Evolutionary conservation across 2,797 vertebrate genomes (phyloP).

Genomic region (Sarcoramphus papa): DNA sequence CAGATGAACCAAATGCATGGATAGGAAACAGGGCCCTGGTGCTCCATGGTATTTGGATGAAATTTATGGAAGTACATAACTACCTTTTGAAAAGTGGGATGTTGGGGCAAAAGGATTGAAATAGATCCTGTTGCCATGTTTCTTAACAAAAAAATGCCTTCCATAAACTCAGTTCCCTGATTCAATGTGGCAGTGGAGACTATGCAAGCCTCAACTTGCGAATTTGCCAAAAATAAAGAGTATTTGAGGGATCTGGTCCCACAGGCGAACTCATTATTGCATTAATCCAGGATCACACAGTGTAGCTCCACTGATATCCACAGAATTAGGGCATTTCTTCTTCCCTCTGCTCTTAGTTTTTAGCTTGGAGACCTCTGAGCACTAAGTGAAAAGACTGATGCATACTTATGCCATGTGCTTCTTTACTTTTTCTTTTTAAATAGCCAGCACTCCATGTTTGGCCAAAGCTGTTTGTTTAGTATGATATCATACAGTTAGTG

Average conservation of each 20-base stretch:
- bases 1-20: neutral
- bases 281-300: constrained; percentile 11
- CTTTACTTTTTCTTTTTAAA: neutral
- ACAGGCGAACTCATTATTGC: neutral
- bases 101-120: neutral
- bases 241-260: constrained; percentile 5
- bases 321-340: constrained; percentile 1
- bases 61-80: neutral
- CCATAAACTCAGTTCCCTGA: neutral
- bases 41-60: neutral
- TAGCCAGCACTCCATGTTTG: neutral
- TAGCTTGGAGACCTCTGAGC: neutral
- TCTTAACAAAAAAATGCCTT: neutral
- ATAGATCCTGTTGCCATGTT: constrained; percentile 1
- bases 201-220: neutral
- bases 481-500: neutral
- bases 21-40: neutral
- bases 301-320: neutral
- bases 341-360: neutral
- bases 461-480: neutral
- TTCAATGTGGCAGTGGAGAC: neutral
- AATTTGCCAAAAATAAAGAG: neutral
- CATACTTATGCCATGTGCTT: neutral
- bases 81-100: neutral
- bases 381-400: neutral